These are phyloP conservation scores for Coregonus clupeaformis DNA, from an alignment of 2,113 vertebrate genomes.

Conservation along the genomic window DNA sequence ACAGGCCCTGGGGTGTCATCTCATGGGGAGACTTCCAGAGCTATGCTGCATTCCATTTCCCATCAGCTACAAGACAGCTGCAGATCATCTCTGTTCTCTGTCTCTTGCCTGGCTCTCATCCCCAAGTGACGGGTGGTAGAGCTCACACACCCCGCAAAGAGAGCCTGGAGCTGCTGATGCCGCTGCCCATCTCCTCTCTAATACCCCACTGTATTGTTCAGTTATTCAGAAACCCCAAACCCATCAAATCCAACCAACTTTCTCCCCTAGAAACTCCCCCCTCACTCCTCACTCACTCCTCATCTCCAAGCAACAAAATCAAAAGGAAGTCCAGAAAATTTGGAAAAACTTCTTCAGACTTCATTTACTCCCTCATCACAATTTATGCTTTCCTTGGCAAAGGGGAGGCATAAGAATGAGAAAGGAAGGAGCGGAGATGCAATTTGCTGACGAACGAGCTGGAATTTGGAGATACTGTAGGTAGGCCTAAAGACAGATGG, in stretches of 20 bases:
- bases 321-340: constrained; percentile 30
- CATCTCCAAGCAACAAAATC: constrained; percentile 39
- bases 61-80: neutral
- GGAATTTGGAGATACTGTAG: constrained; percentile 65
- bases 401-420: constrained; percentile 65
- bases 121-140: too few relatives aligned
- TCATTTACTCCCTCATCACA: constrained; percentile 35
- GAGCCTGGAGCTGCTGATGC: neutral
- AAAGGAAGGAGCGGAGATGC: constrained; percentile 40
- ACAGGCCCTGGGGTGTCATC: neutral
- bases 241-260: constrained; percentile 35
- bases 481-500: constrained; percentile 64
- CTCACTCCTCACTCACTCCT: constrained; percentile 41
- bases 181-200: constrained; percentile 9
- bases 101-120: neutral
- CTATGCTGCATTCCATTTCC: neutral
- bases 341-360: constrained; percentile 49
- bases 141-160: constrained; percentile 6
- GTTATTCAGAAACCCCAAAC: constrained; percentile 32
- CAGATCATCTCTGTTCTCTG: neutral
- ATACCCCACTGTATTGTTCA: constrained; percentile 24
- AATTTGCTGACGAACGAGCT: constrained; percentile 67
- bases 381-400: constrained; percentile 66
- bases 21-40: neutral
- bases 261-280: constrained; percentile 27